phyloP scores from a whole-genome alignment of 2,888 invertebrate species.

The Acheta domesticus region DNA sequence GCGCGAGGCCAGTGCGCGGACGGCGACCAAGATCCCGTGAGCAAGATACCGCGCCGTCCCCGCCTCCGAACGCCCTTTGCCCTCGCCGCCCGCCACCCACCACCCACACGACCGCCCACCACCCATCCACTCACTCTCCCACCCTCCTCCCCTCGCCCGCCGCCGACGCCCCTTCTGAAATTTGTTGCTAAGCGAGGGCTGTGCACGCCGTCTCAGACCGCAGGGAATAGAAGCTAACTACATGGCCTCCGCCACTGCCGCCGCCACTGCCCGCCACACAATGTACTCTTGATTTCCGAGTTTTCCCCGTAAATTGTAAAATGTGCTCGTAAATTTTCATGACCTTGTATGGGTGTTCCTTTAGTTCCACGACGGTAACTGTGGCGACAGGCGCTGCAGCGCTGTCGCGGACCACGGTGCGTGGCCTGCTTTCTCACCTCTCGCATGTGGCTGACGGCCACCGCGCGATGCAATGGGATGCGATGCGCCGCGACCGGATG shows the following conservation, averaged over 20 bases:
- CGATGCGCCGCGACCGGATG: no score
- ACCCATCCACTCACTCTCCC: background rate
- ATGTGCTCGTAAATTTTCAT: slow-evolving; percentile 18
- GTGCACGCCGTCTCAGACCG: background rate
- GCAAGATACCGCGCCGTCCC: background rate
- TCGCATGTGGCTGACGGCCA: background rate
- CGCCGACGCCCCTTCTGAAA: background rate
- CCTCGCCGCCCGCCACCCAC: background rate
- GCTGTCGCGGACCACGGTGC: background rate
- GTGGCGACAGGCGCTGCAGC: background rate
- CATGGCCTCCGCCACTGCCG: background rate
- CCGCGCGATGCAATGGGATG: no score
- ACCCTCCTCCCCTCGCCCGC: background rate
- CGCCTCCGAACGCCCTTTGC: background rate
- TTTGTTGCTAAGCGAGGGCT: background rate
- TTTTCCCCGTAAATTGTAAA: slow-evolving; percentile 18
- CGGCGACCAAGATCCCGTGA: background rate
- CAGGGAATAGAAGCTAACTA: slow-evolving; percentile 4
- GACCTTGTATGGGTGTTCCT: background rate
- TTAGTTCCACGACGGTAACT: background rate
- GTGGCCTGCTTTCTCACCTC: background rate
- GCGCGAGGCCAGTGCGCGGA: background rate
- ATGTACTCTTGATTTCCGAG: background rate
- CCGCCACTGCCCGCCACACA: background rate
- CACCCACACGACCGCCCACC: background rate